Evolutionary conservation across 2,888 invertebrate species (phyloP).

Genomic region (Halocaridina rubra): DNA sequence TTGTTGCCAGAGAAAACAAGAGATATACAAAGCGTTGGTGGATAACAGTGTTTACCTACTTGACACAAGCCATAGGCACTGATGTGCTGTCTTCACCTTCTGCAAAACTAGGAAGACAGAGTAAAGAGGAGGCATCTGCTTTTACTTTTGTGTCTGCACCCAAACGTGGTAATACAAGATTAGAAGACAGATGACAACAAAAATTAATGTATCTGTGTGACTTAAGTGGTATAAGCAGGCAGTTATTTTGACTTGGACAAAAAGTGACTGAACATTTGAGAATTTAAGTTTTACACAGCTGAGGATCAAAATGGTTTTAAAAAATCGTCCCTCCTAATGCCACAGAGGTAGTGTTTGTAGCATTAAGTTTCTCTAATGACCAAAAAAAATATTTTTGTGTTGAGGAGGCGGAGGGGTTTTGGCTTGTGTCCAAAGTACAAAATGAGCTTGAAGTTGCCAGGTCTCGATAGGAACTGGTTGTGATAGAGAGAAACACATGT

Average conservation of each 20-base stretch:
- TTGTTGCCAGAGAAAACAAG: background rate
- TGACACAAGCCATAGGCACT: constrained; percentile 47
- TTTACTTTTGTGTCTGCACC: constrained; percentile 27
- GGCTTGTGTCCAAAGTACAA: constrained; percentile 54
- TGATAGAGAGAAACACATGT: constrained; percentile 59
- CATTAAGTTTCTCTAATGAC: constrained; percentile 45
- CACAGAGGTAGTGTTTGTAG: constrained; percentile 48
- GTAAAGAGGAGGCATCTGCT: constrained; percentile 30
- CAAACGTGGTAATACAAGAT: constrained; percentile 13
- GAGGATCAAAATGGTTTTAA: constrained; percentile 42
- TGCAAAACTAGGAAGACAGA: constrained; percentile 11
- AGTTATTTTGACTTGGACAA: background rate
- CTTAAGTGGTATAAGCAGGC: background rate
- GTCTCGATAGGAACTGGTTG: constrained; percentile 55
- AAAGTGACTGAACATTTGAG: constrained; percentile 6
- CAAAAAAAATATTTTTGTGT: constrained; percentile 49
- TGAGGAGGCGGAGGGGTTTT: no score
- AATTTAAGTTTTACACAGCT: constrained; percentile 28
- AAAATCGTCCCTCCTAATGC: constrained; percentile 46
- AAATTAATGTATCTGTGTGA: constrained; percentile 7
- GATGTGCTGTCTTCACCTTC: constrained; percentile 34
- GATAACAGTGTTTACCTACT: constrained; percentile 30
- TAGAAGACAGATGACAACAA: constrained; percentile 26
- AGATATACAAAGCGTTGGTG: background rate
- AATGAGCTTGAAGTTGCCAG: constrained; percentile 56